Percentiles rank a stretch among this genome's conserved stretches.
These are phyloP conservation scores for Ifrita kowaldi DNA, from an alignment of 2,113 vertebrate species.

Conservation along the genomic window DNA sequence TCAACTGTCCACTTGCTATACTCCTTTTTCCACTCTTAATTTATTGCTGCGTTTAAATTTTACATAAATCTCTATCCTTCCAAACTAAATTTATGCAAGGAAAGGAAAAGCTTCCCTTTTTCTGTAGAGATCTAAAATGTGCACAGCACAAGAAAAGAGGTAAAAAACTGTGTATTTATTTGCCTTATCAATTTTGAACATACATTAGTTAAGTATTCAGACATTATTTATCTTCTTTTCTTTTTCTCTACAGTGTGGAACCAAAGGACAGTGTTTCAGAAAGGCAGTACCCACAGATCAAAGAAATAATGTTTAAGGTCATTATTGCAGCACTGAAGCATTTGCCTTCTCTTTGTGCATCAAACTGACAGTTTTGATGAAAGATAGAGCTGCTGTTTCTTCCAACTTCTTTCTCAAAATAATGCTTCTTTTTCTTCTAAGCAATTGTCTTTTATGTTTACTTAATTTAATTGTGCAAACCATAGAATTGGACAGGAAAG, in stretches of 20 bases:
- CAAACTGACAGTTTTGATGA: background rate
- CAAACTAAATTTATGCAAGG: background rate
- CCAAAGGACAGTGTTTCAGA: background rate
- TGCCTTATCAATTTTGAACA: slow-evolving; percentile 10
- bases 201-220: background rate
- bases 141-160: background rate
- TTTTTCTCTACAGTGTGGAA: background rate
- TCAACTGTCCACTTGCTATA: background rate
- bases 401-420: background rate
- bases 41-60: background rate
- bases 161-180: background rate
- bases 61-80: background rate
- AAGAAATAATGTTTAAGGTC: background rate
- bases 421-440: background rate
- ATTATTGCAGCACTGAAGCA: background rate
- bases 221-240: background rate
- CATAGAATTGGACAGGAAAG: background rate
- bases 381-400: background rate
- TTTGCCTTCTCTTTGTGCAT: background rate
- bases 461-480: background rate
- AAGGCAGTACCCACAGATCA: background rate
- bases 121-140: background rate
- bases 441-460: background rate
- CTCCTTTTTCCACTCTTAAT: background rate
- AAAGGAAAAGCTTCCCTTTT: background rate